These are phyloP conservation scores for Neotoxoptera formosana DNA, from an alignment of 1,140 invertebrate genomes.

Conservation along the genomic window DNA sequence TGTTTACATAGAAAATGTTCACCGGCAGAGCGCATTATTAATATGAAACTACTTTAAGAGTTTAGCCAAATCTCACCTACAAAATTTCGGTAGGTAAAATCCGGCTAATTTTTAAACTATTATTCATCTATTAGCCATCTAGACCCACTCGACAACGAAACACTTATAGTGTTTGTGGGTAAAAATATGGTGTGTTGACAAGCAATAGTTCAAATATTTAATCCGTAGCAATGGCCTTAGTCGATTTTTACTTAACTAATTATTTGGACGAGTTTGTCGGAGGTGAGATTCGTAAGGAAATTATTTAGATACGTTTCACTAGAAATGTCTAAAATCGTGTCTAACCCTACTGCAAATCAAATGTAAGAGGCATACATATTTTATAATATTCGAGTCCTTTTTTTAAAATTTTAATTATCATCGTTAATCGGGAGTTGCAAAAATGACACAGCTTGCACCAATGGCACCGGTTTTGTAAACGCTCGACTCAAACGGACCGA, in stretches of 20 bases:
- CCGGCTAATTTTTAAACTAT: not conserved
- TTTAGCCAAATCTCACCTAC: not conserved
- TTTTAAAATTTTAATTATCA: not conserved
- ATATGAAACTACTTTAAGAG: not conserved
- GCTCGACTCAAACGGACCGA: not conserved
- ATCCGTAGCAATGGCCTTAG: not conserved
- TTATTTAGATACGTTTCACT: not conserved
- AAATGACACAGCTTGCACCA: constrained; percentile 1
- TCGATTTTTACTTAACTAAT: not conserved
- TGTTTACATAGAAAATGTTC: too few species aligned
- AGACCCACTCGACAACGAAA: not conserved
- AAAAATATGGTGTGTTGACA: not conserved
- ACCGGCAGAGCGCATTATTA: not conserved
- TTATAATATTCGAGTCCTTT: not conserved
- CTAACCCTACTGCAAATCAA: not conserved
- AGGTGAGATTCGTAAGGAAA: not conserved
- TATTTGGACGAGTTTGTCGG: too few species aligned
- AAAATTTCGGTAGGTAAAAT: not conserved
- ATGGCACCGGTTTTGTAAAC: not conserved
- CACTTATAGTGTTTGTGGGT: not conserved
- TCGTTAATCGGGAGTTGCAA: not conserved
- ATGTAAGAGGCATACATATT: not conserved
- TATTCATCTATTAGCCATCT: too few species aligned
- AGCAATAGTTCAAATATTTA: not conserved
- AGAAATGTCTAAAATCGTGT: not conserved